These are phyloP conservation scores for Pollimyrus isidori DNA, from an alignment of 2,113 vertebrate species.

Conservation along the genomic window DNA sequence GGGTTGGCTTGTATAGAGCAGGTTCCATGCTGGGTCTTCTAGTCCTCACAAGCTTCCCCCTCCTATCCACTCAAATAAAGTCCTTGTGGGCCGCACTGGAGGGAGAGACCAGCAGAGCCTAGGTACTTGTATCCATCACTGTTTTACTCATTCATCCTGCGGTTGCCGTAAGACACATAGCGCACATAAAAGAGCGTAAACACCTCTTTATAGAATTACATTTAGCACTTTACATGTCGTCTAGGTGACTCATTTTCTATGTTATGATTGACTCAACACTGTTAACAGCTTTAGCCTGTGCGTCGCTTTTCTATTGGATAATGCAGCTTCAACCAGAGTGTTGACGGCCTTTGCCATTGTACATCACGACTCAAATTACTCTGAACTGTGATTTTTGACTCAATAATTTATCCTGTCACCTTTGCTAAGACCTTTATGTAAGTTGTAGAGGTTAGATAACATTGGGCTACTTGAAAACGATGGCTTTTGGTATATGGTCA, in stretches of 20 bases:
- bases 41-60: background rate
- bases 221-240: background rate
- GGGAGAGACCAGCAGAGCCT: background rate
- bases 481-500: background rate
- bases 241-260: background rate
- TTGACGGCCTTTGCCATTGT: background rate
- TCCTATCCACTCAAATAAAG: background rate
- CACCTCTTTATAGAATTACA: conserved; percentile 9
- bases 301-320: background rate
- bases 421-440: background rate
- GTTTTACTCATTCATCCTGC: background rate
- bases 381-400: conserved; percentile 15
- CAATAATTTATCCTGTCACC: background rate
- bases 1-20: background rate
- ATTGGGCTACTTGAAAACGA: background rate
- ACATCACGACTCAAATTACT: background rate
- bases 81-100: background rate
- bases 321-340: background rate
- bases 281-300: background rate
- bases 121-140: background rate
- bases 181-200: background rate
- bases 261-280: background rate
- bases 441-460: background rate
- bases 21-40: background rate
- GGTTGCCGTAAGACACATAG: background rate